Evolutionary conservation across 1,140 invertebrate genomes (phyloP).

Genomic region (Maconellicoccus hirsutus): DNA sequence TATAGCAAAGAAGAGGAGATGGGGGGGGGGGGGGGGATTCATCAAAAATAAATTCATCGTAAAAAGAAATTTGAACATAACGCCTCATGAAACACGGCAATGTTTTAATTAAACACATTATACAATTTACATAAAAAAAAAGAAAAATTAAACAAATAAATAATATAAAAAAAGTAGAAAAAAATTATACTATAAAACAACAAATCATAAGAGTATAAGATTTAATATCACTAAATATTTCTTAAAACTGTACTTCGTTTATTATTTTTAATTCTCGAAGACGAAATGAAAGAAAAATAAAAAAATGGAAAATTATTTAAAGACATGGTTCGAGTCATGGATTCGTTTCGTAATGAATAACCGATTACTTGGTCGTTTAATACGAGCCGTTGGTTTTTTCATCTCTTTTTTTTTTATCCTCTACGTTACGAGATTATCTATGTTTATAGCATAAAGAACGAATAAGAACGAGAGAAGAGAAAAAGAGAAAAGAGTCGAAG

Average conservation of each 20-base stretch:
- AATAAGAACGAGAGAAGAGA: too few species aligned
- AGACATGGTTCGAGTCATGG: neutral
- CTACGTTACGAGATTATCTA: too few species aligned
- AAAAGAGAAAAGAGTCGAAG: too few species aligned
- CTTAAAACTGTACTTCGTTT: neutral
- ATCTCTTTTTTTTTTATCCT: neutral
- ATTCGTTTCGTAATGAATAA: neutral
- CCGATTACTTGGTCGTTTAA: neutral
- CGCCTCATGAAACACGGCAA: neutral
- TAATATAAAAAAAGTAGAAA: neutral
- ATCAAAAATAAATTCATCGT: too few species aligned
- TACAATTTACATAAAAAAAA: conserved; percentile 5
- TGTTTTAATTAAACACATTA: neutral
- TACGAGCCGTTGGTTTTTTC: neutral
- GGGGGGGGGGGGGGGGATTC: too few species aligned
- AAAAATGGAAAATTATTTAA: neutral
- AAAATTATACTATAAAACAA: neutral
- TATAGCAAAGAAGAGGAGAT: too few species aligned
- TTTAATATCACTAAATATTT: conserved; percentile 2
- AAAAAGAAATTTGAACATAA: neutral
- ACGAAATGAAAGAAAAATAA: too few species aligned
- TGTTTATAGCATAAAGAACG: too few species aligned
- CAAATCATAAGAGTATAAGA: neutral
- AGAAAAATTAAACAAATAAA: conserved; percentile 5
- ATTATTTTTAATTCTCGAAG: neutral